Evolutionary conservation across 2,888 invertebrate genomes (phyloP).

Genomic region (Zhuqinia jingwanae): DNA sequence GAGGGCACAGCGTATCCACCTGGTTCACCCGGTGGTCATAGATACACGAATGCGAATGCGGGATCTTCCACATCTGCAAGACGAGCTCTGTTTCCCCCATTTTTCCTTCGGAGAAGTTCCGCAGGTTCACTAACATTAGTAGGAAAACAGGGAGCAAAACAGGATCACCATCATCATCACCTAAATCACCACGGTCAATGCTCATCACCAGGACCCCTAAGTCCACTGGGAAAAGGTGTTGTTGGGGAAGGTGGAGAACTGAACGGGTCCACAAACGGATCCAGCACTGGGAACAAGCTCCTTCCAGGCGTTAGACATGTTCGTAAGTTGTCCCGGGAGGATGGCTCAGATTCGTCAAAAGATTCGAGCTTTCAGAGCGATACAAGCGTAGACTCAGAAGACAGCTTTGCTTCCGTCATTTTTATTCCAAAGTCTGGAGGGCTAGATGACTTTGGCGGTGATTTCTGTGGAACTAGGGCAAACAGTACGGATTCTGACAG

Average conservation of each 20-base stretch:
- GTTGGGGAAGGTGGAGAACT: slow-evolving; percentile 24
- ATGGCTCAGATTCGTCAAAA: slow-evolving; percentile 86
- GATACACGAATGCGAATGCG: slow-evolving; percentile 32
- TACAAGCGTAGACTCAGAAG: slow-evolving; percentile 96
- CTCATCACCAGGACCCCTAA: slow-evolving; percentile 56
- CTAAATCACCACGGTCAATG: slow-evolving; percentile 65
- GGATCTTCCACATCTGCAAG: slow-evolving; percentile 50
- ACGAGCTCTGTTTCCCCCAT: slow-evolving; percentile 78
- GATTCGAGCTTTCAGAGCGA: slow-evolving; percentile 93
- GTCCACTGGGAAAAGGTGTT: slow-evolving; percentile 55
- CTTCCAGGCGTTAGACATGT: slow-evolving; percentile 81
- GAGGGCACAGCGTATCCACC: slow-evolving; percentile 57
- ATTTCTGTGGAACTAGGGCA: slow-evolving; percentile 76
- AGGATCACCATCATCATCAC: slow-evolving; percentile 70
- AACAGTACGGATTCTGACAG: slow-evolving; percentile 79
- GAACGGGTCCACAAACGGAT: slow-evolving; percentile 26
- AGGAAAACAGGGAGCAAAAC: slow-evolving; percentile 65
- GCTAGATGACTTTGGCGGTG: slow-evolving; percentile 64
- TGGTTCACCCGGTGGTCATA: slow-evolving; percentile 82
- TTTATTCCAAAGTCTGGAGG: slow-evolving; percentile 90
- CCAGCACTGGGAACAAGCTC: slow-evolving; percentile 74
- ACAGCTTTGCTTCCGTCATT: slow-evolving; percentile 96
- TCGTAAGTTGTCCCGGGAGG: slow-evolving; percentile 90
- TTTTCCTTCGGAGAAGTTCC: slow-evolving; percentile 78
- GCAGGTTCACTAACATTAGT: slow-evolving; percentile 77